Evolutionary conservation across 2,797 vertebrate genomes (phyloP).

Genomic region (Tamandua tetradactyla): DNA sequence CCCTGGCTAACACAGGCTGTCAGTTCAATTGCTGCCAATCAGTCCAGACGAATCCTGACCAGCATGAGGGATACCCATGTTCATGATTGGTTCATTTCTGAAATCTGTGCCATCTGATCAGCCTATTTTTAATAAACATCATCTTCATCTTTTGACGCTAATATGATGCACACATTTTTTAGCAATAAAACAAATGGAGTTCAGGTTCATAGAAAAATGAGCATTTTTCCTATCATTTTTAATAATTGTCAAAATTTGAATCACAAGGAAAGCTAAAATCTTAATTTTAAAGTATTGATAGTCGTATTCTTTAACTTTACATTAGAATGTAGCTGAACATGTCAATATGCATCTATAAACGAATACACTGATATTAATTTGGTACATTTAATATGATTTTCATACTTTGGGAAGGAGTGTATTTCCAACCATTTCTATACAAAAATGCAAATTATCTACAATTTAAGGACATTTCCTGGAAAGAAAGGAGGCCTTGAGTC

Average conservation of each 20-base stretch:
- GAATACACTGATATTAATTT: not conserved
- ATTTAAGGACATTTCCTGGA: not conserved
- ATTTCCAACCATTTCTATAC: not conserved
- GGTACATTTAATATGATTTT: not conserved
- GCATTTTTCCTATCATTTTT: not conserved
- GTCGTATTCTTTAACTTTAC: not conserved
- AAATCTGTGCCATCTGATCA: not conserved
- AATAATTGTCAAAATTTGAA: conserved; percentile 6
- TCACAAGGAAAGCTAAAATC: not conserved
- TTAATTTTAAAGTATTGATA: not conserved
- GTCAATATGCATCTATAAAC: not conserved
- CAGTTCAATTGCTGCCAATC: not conserved
- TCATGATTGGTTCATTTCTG: no score
- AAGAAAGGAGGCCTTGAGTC: not conserved
- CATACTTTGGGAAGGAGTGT: not conserved
- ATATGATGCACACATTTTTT: not conserved
- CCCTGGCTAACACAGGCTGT: no score
- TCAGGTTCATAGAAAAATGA: not conserved
- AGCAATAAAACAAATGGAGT: not conserved
- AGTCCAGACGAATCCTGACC: not conserved
- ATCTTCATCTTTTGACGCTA: not conserved
- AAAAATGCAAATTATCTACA: not conserved
- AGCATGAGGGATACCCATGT: fast-evolving
- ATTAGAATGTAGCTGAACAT: not conserved
- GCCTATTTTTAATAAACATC: not conserved